Conservation (phyloP, 2,888 invertebrate species). For the Scotopteryx bipunctaria region DNA sequence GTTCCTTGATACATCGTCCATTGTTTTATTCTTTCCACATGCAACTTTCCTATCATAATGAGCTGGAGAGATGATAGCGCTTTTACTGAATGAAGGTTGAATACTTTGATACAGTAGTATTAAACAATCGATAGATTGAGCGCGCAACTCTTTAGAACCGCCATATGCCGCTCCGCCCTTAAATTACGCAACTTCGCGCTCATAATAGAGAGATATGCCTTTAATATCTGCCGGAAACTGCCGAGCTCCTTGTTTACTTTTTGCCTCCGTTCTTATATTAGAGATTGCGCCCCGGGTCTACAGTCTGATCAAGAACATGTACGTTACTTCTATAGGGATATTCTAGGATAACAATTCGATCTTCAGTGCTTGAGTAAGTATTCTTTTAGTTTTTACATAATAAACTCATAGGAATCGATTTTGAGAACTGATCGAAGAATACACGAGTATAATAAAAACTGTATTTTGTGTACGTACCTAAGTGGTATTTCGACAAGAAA, state of each 20-base stretch:
- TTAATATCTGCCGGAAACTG: slow-evolving; percentile 81
- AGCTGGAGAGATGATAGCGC: no score
- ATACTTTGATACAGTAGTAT: slow-evolving; percentile 18
- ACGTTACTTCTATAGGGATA: slow-evolving; percentile 13
- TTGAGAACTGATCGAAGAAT: background rate
- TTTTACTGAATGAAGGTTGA: no score
- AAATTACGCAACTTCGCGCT: slow-evolving; percentile 82
- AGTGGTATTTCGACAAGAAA: no score
- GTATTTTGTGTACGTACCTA: no score
- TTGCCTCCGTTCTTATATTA: slow-evolving; percentile 77
- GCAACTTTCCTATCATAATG: no score
- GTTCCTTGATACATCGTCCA: no score
- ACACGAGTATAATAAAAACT: no score
- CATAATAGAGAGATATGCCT: slow-evolving; percentile 84
- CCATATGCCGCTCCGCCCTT: slow-evolving; percentile 81
- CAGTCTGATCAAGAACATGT: slow-evolving; percentile 3
- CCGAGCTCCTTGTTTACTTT: slow-evolving; percentile 75
- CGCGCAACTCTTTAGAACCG: slow-evolving; percentile 62
- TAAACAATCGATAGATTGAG: slow-evolving; percentile 37
- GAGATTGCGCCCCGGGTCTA: slow-evolving; percentile 42
- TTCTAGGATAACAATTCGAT: background rate
- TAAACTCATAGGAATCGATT: background rate
- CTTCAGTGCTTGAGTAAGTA: background rate
- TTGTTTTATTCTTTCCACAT: no score
- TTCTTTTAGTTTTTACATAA: no score